Evolutionary conservation across 2,113 vertebrate genomes (phyloP), one percentile per base, ranked within the genome.

Genomic region (Myiagra hebetior): DNA sequence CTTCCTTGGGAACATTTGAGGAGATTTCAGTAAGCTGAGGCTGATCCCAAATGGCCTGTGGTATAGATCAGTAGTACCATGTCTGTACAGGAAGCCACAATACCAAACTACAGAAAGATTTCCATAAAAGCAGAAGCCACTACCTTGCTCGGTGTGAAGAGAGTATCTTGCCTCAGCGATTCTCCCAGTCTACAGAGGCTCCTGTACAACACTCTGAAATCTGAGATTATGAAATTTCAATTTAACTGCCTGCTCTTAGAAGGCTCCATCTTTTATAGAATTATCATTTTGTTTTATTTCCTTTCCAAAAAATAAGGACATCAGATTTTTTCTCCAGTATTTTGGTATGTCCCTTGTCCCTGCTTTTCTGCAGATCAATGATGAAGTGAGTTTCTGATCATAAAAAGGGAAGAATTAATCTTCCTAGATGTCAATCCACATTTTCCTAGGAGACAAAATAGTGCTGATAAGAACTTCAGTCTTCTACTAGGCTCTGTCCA

Each of bases 401-500:
- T 17, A 56, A 81, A 93, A 82, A 9, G 6, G 9, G 6, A 9
- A 70, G 13, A 88, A 75, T 53, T 57, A 11, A 11, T 53, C 37
- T 62, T 82, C 41, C 33, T 63, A 30, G 6, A 17, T 53, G n/a
- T 53, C 50, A 86, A 28, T 13, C 28, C 14, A 30, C 30, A 47
- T 65, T 82, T 78, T 72, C 35, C 30, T 79, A n/a, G 80, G 28
- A 72, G 9, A 47, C 2, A 85, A 68, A 73, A 69, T 35, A 46
- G 6, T 37, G 13, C 3, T 0, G 0, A 7, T 35, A 85, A 55
- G 27, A 70, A 7, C 27, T 85, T 47, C n/a, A 57, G 23, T 44
- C 23, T 73, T 60, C 41, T 64, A 14, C 7, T 39, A 16, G 21
- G 3, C 13, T 46, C 19, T 49, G n/a, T 57, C 9, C 13, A 56